Evolutionary conservation across 2,888 invertebrate genomes (phyloP), one percentile per base, ranked within the genome.

Genomic region (Lacanobia oleracea): DNA sequence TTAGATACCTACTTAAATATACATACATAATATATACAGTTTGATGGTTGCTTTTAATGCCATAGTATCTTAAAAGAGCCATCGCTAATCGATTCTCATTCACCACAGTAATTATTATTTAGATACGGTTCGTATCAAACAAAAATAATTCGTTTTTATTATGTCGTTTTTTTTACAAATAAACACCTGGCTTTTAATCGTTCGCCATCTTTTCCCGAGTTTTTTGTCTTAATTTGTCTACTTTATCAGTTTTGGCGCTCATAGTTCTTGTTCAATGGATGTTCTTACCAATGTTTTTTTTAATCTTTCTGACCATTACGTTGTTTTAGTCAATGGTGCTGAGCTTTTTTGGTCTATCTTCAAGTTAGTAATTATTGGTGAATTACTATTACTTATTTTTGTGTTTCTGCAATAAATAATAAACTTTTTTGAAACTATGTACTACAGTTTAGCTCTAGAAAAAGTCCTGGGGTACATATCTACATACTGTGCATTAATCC

Each of bases 51-150:
- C 53, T 76, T 45, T 65, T 67, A 33, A 53, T 57, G n/a, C 16
- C 37, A 60, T 33, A 63, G 8, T 14, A 63, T 51, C 23, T 57
- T 62, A 77, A 67, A 64, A 57, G 50, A 79, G 56, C 53, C 50
- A 64, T 50, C 7, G 27, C 56, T 56, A 83, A 79, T 67, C n/a
- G 67, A 59, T 65, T 63, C 62, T 63, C 70, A 72, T 74, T 77
- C 73, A 77, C 67, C 64, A 77, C 68, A 62, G 61, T 77, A 64
- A 87, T 90, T 88, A 87, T 72, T 67, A 72, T 86, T 89, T 86
- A 21, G 86, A 62, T 61, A 87, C 84, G 86, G 79, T 67, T 77
- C 76, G 82, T 86, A 80, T 80, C 59, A 67, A 73, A 78, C 66
- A 65, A 73, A 83, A 80, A 62, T 78, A 71, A 79, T 83, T 68